Evolutionary conservation across 2,113 vertebrate genomes (phyloP).

Genomic region (Marmota flaviventris): DNA sequence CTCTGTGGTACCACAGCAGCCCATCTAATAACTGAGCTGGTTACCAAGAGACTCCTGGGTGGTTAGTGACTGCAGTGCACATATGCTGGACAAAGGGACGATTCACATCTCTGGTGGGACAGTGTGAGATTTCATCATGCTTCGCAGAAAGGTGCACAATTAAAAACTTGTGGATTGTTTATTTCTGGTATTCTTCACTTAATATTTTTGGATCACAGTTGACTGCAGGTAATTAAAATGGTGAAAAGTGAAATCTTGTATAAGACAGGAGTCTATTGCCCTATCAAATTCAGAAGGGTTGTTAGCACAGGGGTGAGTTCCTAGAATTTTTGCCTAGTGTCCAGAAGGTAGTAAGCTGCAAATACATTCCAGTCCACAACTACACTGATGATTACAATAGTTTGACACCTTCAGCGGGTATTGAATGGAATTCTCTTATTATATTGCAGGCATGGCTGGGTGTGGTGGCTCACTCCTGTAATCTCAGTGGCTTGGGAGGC

Average conservation of each 20-base stretch:
- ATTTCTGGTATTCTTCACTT: background rate
- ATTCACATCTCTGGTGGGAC: background rate
- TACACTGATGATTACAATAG: background rate
- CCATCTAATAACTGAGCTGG: background rate
- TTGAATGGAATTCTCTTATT: background rate
- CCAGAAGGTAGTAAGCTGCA: background rate
- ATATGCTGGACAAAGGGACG: no score
- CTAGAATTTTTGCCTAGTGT: background rate
- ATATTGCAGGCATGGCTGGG: no score
- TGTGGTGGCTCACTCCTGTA: no score
- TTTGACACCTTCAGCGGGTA: background rate
- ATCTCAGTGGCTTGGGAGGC: no score
- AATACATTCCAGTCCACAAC: background rate
- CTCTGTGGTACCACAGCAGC: fast-evolving
- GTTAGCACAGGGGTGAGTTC: background rate
- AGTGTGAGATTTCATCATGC: no score
- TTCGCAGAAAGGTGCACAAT: background rate
- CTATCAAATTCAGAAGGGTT: background rate
- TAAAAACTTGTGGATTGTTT: background rate
- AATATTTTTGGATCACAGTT: background rate
- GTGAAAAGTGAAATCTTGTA: background rate
- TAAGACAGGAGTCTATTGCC: background rate
- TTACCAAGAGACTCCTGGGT: background rate
- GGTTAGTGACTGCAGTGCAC: background rate
- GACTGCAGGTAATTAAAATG: background rate